Conservation (phyloP, 2,113 vertebrate species). For the Mola mola region DNA sequence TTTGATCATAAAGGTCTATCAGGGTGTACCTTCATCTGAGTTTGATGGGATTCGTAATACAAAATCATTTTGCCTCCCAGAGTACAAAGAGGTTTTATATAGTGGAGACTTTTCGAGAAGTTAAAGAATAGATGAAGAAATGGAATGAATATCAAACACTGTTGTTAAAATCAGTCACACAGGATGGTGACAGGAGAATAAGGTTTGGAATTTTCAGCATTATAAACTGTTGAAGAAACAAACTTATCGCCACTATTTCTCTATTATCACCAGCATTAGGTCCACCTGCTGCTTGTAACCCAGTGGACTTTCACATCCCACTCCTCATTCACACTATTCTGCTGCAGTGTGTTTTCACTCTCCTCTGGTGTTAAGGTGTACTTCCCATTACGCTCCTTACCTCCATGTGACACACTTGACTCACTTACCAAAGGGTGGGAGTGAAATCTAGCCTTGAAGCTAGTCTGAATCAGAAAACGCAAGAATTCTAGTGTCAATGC, state of each 20-base stretch:
- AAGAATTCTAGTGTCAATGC: constrained; percentile 4
- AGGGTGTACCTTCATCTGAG: too few relatives aligned
- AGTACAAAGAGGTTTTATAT: too few relatives aligned
- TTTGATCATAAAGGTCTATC: too few relatives aligned
- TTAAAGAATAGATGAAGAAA: too few relatives aligned
- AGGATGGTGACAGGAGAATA: constrained; percentile 4
- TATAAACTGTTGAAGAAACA: constrained; percentile 9
- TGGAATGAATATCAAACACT: too few relatives aligned
- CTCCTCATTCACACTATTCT: constrained; percentile 30
- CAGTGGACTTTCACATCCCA: constrained; percentile 24
- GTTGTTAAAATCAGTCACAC: not conserved
- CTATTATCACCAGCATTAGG: constrained; percentile 19
- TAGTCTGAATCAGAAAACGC: constrained; percentile 8
- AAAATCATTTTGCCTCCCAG: too few relatives aligned
- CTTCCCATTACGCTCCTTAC: constrained; percentile 31
- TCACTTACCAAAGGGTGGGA: constrained; percentile 17
- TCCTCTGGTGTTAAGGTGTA: constrained; percentile 13
- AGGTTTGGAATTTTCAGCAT: not conserved
- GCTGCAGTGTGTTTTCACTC: constrained; percentile 29
- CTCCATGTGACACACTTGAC: constrained; percentile 29
- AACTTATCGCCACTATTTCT: constrained; percentile 15
- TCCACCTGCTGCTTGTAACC: constrained; percentile 30
- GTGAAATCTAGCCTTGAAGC: not conserved
- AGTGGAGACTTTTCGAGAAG: too few relatives aligned
- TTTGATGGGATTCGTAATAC: too few relatives aligned